Percentiles rank a stretch among this genome's conserved stretches.
Conservation (phyloP, 92 coral and sea anemone species). For the Metridium senile region DNA sequence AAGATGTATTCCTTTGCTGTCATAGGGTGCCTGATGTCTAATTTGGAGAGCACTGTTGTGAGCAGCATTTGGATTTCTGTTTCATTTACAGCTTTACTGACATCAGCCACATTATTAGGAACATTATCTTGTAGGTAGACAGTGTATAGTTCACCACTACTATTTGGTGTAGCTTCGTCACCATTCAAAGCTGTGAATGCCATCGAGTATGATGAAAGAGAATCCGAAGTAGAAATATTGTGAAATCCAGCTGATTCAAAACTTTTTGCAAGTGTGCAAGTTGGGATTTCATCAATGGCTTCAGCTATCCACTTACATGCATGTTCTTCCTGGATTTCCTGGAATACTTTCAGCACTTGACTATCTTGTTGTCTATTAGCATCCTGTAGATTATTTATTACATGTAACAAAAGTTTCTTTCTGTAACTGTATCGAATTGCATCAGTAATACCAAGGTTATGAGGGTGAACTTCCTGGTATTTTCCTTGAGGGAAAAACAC, state of each 20-base stretch:
- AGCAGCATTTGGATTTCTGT: conserved; percentile 24
- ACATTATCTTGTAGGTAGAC: conserved; percentile 21
- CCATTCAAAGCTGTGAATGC: conserved; percentile 41
- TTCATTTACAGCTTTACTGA: conserved; percentile 25
- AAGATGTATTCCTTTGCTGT: conserved; percentile 29
- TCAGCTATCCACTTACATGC: conserved; percentile 41
- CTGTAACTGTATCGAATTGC: conserved; percentile 25
- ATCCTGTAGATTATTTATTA: conserved; percentile 2
- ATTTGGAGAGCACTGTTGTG: conserved; percentile 9
- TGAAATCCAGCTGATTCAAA: conserved; percentile 41
- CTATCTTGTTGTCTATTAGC: neutral
- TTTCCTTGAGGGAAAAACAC: conserved; percentile 21
- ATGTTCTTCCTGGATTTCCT: conserved; percentile 27
- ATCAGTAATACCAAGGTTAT: conserved; percentile 27
- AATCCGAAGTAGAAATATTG: conserved; percentile 10
- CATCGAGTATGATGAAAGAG: conserved; percentile 44
- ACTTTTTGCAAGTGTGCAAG: conserved; percentile 16
- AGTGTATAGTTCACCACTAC: conserved; percentile 29
- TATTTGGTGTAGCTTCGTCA: conserved; percentile 16
- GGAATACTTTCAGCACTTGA: neutral
- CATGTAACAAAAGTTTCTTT: conserved; percentile 23
- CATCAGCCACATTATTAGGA: conserved; percentile 18
- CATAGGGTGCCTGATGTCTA: conserved; percentile 30
- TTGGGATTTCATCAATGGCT: conserved; percentile 28
- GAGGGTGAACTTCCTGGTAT: conserved; percentile 20